These are phyloP conservation scores for Acronicta alni DNA, from an alignment of 2,888 invertebrate genomes.

Conservation along the genomic window DNA sequence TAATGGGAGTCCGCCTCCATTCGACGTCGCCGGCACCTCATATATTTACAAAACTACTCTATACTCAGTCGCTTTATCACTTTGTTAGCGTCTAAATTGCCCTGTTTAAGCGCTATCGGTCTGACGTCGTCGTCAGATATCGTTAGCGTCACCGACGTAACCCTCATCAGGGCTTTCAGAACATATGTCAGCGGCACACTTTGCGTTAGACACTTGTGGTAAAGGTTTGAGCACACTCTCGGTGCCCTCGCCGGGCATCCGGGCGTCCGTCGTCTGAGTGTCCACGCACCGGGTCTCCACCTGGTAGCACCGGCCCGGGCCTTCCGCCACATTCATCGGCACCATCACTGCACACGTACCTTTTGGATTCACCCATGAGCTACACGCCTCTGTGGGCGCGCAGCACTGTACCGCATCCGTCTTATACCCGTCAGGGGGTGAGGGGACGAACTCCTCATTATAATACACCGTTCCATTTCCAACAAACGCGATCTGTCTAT, in stretches of 20 bases:
- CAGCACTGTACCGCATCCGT: slow-evolving; percentile 88
- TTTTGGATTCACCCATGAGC: slow-evolving; percentile 84
- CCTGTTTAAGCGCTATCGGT: slow-evolving; percentile 82
- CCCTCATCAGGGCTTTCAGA: slow-evolving; percentile 96
- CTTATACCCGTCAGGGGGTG: slow-evolving; percentile 92
- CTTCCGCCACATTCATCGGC: slow-evolving; percentile 82
- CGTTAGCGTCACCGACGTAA: slow-evolving; percentile 94
- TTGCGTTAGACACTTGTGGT: slow-evolving; percentile 84
- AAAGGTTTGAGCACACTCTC: slow-evolving; percentile 81
- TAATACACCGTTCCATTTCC: slow-evolving; percentile 85
- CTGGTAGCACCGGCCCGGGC: slow-evolving; percentile 85
- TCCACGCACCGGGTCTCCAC: slow-evolving; percentile 90
- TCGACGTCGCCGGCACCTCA: slow-evolving; percentile 53
- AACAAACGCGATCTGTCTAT: slow-evolving; percentile 85
- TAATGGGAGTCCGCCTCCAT: slow-evolving; percentile 55
- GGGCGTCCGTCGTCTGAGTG: slow-evolving; percentile 89
- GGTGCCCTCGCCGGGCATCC: slow-evolving; percentile 79
- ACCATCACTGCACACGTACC: slow-evolving; percentile 88
- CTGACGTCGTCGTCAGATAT: slow-evolving; percentile 91
- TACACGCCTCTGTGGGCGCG: slow-evolving; percentile 80
- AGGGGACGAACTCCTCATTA: slow-evolving; percentile 90
- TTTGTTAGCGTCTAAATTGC: slow-evolving; percentile 83
- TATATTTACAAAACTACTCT: slow-evolving; percentile 78
- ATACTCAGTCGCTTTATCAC: slow-evolving; percentile 89
- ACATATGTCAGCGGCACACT: slow-evolving; percentile 86